Conservation (phyloP, 2,113 vertebrate genomes). For the Muntiacus muntjak region DNA sequence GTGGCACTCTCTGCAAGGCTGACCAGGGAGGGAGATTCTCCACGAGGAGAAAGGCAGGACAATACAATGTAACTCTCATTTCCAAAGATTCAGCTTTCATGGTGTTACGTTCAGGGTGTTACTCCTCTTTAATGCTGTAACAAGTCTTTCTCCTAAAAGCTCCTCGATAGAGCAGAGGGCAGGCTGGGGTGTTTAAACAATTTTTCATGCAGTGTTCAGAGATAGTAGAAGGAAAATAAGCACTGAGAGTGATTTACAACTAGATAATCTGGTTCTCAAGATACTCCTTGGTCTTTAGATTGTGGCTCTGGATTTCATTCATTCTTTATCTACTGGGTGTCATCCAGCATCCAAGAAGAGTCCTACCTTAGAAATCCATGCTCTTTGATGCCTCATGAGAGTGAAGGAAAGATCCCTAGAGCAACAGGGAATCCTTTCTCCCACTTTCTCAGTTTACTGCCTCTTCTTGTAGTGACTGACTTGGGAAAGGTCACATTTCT, state of each 20-base stretch:
- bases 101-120: neutral
- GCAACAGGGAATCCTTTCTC: neutral
- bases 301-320: neutral
- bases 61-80: neutral
- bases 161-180: neutral
- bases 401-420: neutral
- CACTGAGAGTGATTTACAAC: neutral
- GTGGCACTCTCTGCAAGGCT: neutral
- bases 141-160: neutral
- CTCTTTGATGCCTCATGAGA: neutral
- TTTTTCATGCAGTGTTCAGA: neutral
- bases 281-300: neutral
- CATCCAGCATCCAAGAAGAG: neutral
- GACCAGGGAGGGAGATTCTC: neutral
- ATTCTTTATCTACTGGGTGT: neutral
- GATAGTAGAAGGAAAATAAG: neutral
- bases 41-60: neutral
- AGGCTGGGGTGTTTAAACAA: neutral
- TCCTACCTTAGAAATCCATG: neutral
- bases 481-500: neutral
- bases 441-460: neutral
- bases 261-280: neutral
- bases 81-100: neutral
- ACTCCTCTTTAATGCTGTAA: neutral
- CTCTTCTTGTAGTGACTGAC: neutral